Percentiles rank a stretch among this genome's conserved stretches.
phyloP scores from a whole-genome alignment of 1,140 invertebrate species.

The Antheraea pernyi region DNA sequence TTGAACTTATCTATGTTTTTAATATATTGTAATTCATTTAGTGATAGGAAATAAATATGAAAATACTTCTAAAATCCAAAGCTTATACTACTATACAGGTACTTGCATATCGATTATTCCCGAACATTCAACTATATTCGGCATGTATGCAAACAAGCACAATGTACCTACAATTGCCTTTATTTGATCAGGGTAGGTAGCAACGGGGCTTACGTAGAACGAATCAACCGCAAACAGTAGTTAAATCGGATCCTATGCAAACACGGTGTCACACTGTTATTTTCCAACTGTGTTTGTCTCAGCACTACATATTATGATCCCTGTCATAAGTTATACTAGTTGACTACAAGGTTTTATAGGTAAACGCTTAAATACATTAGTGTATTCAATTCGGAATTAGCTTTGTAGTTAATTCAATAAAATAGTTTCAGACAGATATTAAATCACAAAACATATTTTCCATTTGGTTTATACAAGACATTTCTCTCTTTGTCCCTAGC shows the following conservation, averaged over 20 bases:
- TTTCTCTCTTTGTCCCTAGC: too few relatives aligned
- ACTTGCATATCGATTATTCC: neutral
- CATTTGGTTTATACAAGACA: too few relatives aligned
- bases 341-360: neutral
- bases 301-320: neutral
- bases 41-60: too few relatives aligned
- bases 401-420: too few relatives aligned
- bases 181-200: constrained; percentile 16
- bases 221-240: constrained; percentile 17
- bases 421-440: too few relatives aligned
- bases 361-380: too few relatives aligned
- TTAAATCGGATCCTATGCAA: constrained; percentile 30
- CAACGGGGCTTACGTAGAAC: constrained; percentile 15
- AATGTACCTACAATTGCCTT: neutral
- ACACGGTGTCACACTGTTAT: constrained; percentile 28
- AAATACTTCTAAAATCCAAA: too few relatives aligned
- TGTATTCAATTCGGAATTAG: too few relatives aligned
- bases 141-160: neutral
- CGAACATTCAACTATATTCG: neutral
- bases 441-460: too few relatives aligned
- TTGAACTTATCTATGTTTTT: too few relatives aligned
- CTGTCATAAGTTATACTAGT: constrained; percentile 16
- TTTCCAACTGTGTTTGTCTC: constrained; percentile 21
- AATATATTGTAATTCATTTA: too few relatives aligned
- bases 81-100: too few relatives aligned